Evolutionary conservation across 2,113 vertebrate species (phyloP), one percentile per base, ranked within the genome.

Genomic region (Menura novaehollandiae): DNA sequence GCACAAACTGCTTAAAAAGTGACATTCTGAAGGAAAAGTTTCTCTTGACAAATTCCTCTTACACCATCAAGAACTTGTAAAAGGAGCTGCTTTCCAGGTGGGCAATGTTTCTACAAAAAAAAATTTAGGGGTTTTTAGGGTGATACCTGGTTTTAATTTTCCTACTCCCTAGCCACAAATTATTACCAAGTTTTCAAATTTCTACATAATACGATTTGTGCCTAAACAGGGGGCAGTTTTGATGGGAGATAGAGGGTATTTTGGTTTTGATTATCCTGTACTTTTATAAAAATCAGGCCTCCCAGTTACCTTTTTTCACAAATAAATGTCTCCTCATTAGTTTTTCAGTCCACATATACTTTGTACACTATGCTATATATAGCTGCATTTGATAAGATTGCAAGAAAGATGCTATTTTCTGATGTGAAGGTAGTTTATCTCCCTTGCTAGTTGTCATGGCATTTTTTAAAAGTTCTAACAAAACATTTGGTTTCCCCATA

Each of bases 361-460:
- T 85, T 67, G 51, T 46, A 62, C 66, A 62, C 59, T 77, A 26
- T 59, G 44, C 80, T 89, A 24, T 85, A 72, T 66, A 62, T 46
- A 71, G 64, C 60, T 86, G 26, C 22, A 33, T 93, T 95, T 90
- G 53, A 95, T 96, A 91, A 84, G 56, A 77, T 44, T 89, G 53
- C 53, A 88, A 73, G 49, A 79, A 88, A 97, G 63, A 91, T 92
- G 37, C 14, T 90, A 47, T 91, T 97, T 97, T 93, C 90, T 95
- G 69, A 93, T 92, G 74, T 53, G 80, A 63, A 81, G 23, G 88
- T 84, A 85, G n/a, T 86, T 91, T 93, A 95, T 92, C 75, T 96
- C 68, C 72, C 58, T 90, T 89, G 35, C 81, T 86, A 84, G 86
- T 47, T 93, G 49, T 91, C 89, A 80, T 62, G 64, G 81, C 15